Evolutionary conservation across 2,888 invertebrate genomes (phyloP).

Genomic region (Euplagia quadripunctaria): DNA sequence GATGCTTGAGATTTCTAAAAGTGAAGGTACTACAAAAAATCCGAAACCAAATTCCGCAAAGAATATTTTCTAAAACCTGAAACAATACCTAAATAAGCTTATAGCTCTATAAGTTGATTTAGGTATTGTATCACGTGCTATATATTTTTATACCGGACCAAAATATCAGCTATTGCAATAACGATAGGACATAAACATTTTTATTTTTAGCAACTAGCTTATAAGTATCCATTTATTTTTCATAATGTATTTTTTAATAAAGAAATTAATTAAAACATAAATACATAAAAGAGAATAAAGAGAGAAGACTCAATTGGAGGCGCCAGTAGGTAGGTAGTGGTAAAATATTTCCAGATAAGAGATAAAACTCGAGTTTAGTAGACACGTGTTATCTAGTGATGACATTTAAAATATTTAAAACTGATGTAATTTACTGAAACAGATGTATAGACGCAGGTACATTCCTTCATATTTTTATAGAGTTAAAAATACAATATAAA

Average conservation of each 20-base stretch:
- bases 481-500: neutral
- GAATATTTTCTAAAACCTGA: neutral
- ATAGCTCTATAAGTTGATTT: neutral
- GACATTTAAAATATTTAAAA: slow-evolving; percentile 2
- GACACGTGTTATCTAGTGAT: neutral
- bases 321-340: no score
- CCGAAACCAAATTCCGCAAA: neutral
- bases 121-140: no score
- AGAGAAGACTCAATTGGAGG: no score
- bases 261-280: no score
- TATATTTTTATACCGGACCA: no score
- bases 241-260: no score
- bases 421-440: neutral
- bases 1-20: slow-evolving; percentile 3
- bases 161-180: no score
- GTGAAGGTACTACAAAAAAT: neutral
- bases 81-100: neutral
- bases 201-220: neutral
- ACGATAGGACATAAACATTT: neutral
- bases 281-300: no score
- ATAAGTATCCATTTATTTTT: neutral
- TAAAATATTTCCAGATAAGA: slow-evolving; percentile 3
- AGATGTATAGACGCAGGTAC: neutral
- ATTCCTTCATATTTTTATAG: neutral
- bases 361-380: slow-evolving; percentile 1